Conservation (phyloP, 2,888 invertebrate species). For the Erannis defoliaria region DNA sequence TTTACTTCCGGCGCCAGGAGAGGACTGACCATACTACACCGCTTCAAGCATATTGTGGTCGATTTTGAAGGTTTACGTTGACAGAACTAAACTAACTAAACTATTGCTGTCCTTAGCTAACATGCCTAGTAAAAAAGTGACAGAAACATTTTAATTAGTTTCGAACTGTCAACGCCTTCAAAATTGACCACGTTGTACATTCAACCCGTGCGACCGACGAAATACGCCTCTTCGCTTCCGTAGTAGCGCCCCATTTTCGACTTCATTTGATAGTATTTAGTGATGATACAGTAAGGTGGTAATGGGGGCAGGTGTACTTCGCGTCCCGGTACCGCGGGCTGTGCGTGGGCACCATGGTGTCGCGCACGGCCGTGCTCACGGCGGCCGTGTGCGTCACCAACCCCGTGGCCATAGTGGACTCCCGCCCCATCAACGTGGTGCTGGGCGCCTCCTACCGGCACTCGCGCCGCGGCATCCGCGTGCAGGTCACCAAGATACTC, state of each 20-base stretch:
- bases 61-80: too few relatives aligned
- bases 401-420: constrained; percentile 54
- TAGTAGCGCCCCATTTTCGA: background rate
- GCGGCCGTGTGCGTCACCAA: constrained; percentile 73
- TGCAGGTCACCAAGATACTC: constrained; percentile 71
- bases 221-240: too few relatives aligned
- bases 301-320: constrained; percentile 67
- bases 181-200: too few relatives aligned
- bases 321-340: constrained; percentile 70
- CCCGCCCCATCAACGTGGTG: constrained; percentile 69
- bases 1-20: background rate
- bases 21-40: too few relatives aligned
- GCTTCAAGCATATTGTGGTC: too few relatives aligned
- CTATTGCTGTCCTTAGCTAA: too few relatives aligned
- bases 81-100: too few relatives aligned
- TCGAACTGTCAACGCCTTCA: too few relatives aligned
- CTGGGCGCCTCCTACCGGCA: constrained; percentile 68
- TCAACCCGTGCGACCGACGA: too few relatives aligned
- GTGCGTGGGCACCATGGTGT: constrained; percentile 69
- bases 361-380: constrained; percentile 68
- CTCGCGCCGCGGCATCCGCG: constrained; percentile 70
- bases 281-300: background rate
- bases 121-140: too few relatives aligned
- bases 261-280: background rate
- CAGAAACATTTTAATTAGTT: too few relatives aligned